phyloP scores from a whole-genome alignment of 2,113 vertebrate genomes.

The Struthidea cinerea region DNA sequence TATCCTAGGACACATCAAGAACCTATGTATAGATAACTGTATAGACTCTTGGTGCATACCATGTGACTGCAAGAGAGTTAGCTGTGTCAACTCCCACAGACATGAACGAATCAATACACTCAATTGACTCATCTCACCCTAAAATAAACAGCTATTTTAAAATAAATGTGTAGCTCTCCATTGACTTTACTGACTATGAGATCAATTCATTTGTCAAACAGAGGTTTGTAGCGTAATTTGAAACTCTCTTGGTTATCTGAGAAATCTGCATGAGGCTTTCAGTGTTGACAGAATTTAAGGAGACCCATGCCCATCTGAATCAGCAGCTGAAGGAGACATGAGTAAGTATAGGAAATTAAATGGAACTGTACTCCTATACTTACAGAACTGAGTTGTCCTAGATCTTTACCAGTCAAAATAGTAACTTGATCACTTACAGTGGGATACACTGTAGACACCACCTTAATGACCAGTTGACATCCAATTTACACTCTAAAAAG shows the following conservation, averaged over 20 bases:
- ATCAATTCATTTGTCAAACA: not conserved
- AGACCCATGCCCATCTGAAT: not conserved
- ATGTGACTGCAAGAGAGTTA: not conserved
- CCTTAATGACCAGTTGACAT: not conserved
- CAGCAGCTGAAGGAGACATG: not conserved
- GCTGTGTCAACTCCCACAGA: not conserved
- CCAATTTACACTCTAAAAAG: not conserved
- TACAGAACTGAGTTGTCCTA: not conserved
- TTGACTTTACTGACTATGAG: not conserved
- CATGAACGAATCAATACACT: not conserved
- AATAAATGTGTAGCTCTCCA: not conserved
- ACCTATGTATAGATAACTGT: not conserved
- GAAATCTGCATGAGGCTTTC: not conserved
- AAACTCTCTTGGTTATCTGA: not conserved
- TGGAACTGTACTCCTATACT: not conserved
- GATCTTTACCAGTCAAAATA: not conserved
- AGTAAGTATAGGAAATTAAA: not conserved
- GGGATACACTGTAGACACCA: not conserved
- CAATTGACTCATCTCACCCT: not conserved
- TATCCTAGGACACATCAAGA: not conserved
- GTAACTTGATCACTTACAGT: not conserved
- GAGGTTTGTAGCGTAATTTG: not conserved
- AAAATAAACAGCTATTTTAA: not conserved
- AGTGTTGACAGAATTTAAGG: not conserved
- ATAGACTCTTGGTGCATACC: not conserved